Conservation (phyloP, 2,113 vertebrate genomes). For the Cyanoderma ruficeps region DNA sequence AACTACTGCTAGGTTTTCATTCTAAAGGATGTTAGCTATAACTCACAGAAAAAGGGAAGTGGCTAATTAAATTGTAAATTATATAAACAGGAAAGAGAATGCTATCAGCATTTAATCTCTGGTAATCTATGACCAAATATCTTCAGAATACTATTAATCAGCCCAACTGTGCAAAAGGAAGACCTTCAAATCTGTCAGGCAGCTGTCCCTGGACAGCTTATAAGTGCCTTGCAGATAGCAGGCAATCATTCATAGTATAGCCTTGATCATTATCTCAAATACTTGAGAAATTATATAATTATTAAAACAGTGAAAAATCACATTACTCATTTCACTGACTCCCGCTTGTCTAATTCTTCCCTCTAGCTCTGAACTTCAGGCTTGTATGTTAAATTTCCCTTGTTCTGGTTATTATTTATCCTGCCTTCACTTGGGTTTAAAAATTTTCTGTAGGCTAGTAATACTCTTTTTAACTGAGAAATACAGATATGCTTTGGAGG, state of each 20-base stretch:
- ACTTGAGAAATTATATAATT: conserved; percentile 5
- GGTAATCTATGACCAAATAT: not conserved
- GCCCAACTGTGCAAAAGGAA: not conserved
- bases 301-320: conserved; percentile 12
- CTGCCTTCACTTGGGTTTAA: not conserved
- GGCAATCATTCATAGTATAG: conserved; percentile 12
- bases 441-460: not conserved
- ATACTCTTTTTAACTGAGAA: not conserved
- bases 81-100: not conserved
- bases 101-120: not conserved
- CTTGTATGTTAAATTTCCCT: not conserved
- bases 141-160: conserved; percentile 31
- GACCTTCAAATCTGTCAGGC: conserved; percentile 21
- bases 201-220: not conserved
- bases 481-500: not conserved
- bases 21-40: not conserved
- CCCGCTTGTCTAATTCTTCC: not conserved
- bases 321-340: not conserved
- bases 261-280: conserved; percentile 35
- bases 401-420: not conserved
- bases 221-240: conserved; percentile 32
- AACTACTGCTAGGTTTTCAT: not conserved
- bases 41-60: not conserved
- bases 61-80: conserved; percentile 10
- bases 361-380: not conserved